Base-by-base conservation (phyloP, 1,140 invertebrate genomes). In the Bombyx mandarina region DNA sequence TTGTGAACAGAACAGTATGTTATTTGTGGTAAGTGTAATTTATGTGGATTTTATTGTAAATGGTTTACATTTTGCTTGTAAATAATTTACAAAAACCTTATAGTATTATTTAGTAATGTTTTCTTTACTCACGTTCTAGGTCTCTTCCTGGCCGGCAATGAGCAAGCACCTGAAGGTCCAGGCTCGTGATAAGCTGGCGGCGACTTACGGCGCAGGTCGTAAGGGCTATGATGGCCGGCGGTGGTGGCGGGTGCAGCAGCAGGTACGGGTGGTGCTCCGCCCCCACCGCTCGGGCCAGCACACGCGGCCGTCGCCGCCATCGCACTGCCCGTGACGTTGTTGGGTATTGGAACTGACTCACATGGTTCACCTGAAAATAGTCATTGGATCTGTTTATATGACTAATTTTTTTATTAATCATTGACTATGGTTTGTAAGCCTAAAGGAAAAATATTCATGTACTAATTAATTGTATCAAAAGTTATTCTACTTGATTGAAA, bases 171-270 rank as follows among this genome's bases (percentile, higher is more conserved):
- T 45, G 89, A 91, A 58, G 73, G 88, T 60, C 84, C 88, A 69
- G 81, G 88, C 75, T 92, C 91, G 70, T 92, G 91, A 73, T 90
- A 91, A 49, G 88, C 91, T 52, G 93, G 92, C 59, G 93, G 92
- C 67, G 93, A 95, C 86, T 96, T 96, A 67, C 94, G 90, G 63
- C 95, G 89, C 67, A 96, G 88, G 80, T 96, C 95, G 75, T 96
- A 96, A 0, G 95, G 95, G 55, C 94, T 94, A 73, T 95, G 94
- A 81, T 96, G 94, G 63, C 89, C 90, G 62, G 89, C 89, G 56
- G 88, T 85, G 66, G 88, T 79, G 62, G 87, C 78, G 43, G 85
- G 66, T 35, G 84, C 79, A 43, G 82, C 79, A 42, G 82, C 77
- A n/a, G 82, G 80, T 58, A 81, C 78, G 7, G 78, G 76, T 47